phyloP scores from a whole-genome alignment of 2,113 vertebrate genomes.

The Aspiorhynchus laticeps region DNA sequence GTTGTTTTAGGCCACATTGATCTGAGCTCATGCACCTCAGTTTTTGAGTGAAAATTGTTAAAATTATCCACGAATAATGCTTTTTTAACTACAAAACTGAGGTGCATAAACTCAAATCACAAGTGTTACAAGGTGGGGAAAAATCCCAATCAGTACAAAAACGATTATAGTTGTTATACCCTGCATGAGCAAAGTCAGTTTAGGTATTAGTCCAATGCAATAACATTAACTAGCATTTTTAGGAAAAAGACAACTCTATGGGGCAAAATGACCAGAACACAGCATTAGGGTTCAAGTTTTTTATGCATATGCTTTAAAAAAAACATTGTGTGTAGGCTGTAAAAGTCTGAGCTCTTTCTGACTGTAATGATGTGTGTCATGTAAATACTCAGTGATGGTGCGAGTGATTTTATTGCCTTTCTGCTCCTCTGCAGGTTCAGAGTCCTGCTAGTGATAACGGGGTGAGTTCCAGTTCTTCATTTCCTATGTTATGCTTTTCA shows the following conservation, averaged over 20 bases:
- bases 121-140: not conserved
- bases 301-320: not conserved
- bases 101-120: too few relatives aligned
- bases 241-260: too few relatives aligned
- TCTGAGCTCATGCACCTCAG: too few relatives aligned
- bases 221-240: too few relatives aligned
- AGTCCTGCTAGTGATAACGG: constrained; percentile 54
- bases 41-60: too few relatives aligned
- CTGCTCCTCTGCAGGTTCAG: constrained; percentile 54
- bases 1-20: too few relatives aligned
- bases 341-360: not conserved
- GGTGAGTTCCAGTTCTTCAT: constrained; percentile 49
- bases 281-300: not conserved
- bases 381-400: not conserved
- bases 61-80: too few relatives aligned
- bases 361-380: not conserved
- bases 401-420: constrained; percentile 24
- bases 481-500: constrained; percentile 38
- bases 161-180: not conserved
- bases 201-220: too few relatives aligned
- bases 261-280: not conserved
- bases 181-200: not conserved
- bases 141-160: not conserved
- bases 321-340: not conserved
- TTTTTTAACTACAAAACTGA: too few relatives aligned